These are phyloP conservation scores for Chiloscyllium plagiosum DNA, from an alignment of 2,113 vertebrate species.

Conservation along the genomic window DNA sequence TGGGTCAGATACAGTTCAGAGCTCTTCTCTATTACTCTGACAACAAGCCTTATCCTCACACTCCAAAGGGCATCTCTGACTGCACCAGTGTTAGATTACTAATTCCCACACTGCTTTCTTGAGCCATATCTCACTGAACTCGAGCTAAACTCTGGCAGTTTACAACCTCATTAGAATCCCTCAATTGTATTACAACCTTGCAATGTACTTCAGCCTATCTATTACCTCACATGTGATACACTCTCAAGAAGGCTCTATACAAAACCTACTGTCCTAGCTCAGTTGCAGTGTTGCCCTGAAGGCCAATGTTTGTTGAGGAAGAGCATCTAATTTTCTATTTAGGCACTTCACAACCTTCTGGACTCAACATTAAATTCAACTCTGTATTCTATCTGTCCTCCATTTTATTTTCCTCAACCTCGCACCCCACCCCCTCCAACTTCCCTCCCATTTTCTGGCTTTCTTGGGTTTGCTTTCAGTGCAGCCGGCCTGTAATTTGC, in stretches of 20 bases:
- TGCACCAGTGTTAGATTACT: slow-evolving; percentile 7
- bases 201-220: slow-evolving; percentile 4
- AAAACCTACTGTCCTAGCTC: not conserved
- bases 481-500: too few species aligned
- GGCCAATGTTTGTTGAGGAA: too few species aligned
- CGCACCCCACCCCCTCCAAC: too few species aligned
- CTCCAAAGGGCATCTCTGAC: slow-evolving; percentile 13
- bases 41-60: not conserved
- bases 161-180: not conserved
- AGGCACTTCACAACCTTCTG: too few species aligned
- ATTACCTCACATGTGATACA: slow-evolving; percentile 1
- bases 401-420: too few species aligned
- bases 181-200: slow-evolving; percentile 17
- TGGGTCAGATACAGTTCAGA: slow-evolving; percentile 23
- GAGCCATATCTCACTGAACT: slow-evolving; percentile 8
- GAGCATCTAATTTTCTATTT: too few species aligned
- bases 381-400: too few species aligned
- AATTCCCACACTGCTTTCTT: slow-evolving; percentile 16
- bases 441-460: too few species aligned
- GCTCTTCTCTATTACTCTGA: slow-evolving; percentile 25
- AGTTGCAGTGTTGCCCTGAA: too few species aligned
- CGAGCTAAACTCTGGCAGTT: not conserved
- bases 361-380: too few species aligned
- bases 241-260: not conserved
- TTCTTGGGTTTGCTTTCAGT: too few species aligned